Conservation (phyloP, 2,113 vertebrate species). For the Zosterops borbonicus region DNA sequence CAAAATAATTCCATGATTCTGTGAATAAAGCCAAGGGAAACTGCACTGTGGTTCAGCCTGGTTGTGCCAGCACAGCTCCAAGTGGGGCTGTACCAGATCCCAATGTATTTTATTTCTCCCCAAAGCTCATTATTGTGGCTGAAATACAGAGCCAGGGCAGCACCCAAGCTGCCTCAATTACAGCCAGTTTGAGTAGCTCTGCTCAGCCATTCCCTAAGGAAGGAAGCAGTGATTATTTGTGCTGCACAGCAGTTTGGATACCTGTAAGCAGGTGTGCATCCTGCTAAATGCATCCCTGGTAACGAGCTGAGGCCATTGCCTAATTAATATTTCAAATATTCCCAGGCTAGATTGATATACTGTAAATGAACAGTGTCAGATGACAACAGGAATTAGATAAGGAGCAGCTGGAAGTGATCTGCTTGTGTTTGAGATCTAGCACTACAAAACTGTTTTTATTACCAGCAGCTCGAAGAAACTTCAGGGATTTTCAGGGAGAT, state of each 20-base stretch:
- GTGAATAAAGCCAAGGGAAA: background rate
- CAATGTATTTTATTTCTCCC: rapidly evolving
- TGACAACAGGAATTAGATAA: conserved; percentile 29
- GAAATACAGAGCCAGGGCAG: background rate
- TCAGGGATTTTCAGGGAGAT: background rate
- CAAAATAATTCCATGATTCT: background rate
- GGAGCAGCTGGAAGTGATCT: conserved; percentile 47
- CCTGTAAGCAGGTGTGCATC: background rate
- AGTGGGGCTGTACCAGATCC: background rate
- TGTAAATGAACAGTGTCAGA: conserved; percentile 42
- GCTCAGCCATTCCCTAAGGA: background rate
- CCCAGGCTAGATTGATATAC: conserved; percentile 1
- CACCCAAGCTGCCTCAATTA: background rate
- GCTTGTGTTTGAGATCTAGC: background rate
- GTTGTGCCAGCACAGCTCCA: background rate
- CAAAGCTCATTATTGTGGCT: background rate
- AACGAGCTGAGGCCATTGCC: background rate
- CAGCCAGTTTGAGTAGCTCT: background rate
- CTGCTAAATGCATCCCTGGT: background rate
- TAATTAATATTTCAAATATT: conserved; percentile 60
- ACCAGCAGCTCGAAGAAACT: background rate
- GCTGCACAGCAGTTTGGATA: background rate
- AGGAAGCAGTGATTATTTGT: background rate
- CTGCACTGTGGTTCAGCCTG: background rate
- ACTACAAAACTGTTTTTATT: background rate